Conservation (phyloP, 2,113 vertebrate genomes). For the Progne subis region DNA sequence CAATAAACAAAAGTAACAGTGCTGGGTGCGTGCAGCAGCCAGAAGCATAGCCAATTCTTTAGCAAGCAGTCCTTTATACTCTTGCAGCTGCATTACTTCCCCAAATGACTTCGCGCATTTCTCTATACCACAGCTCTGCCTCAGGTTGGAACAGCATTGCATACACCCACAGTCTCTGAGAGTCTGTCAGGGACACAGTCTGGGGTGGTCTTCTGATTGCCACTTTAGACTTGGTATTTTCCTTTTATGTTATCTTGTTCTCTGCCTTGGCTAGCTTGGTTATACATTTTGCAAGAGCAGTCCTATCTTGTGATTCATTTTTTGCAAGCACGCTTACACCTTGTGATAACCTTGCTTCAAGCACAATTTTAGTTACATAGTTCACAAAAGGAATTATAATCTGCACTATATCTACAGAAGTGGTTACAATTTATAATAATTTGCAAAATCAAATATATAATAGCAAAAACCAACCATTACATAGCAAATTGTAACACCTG, state of each 20-base stretch:
- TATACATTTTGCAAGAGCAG: not conserved
- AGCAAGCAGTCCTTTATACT: not conserved
- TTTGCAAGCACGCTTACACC: not conserved
- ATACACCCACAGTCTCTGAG: accelerated
- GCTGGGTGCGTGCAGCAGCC: too few relatives aligned
- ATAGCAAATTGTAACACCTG: not conserved
- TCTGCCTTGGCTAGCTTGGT: too few relatives aligned
- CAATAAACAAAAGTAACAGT: not conserved
- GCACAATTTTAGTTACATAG: not conserved
- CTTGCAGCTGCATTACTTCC: not conserved
- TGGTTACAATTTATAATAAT: not conserved
- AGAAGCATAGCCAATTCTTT: not conserved
- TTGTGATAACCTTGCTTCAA: not conserved
- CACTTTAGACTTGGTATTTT: not conserved
- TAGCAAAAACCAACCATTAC: not conserved
- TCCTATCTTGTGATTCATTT: not conserved
- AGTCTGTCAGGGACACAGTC: too few relatives aligned
- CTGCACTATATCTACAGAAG: not conserved
- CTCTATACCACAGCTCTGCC: not conserved
- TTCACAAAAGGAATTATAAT: not conserved
- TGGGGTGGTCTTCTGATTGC: not conserved
- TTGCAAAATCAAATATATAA: not conserved
- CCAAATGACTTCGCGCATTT: not conserved
- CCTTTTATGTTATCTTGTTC: not conserved
- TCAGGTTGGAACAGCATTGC: not conserved